Evolutionary conservation across 2,888 invertebrate genomes (phyloP).

Genomic region (Lamellibrachia satsuma): DNA sequence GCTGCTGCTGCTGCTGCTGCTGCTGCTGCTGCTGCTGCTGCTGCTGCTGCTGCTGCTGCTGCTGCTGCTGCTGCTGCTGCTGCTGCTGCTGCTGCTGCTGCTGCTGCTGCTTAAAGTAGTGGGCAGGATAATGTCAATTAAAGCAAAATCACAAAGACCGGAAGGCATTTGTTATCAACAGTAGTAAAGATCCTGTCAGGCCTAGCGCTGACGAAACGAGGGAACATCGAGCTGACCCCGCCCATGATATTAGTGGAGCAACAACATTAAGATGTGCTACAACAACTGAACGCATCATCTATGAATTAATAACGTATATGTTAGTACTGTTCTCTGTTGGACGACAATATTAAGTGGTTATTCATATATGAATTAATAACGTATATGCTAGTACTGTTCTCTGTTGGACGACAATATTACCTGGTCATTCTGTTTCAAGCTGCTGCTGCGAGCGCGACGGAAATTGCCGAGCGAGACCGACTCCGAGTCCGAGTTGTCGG

Average conservation of each 20-base stretch:
- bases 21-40: too few species aligned
- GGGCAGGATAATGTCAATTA: neutral
- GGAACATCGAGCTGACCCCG: too few species aligned
- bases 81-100: too few species aligned
- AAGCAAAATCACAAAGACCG: too few species aligned
- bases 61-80: too few species aligned
- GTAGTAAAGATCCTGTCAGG: too few species aligned
- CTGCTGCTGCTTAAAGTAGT: neutral
- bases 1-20: neutral
- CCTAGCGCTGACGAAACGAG: too few species aligned
- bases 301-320: neutral
- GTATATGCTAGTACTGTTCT: neutral
- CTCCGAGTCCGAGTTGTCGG: neutral
- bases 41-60: too few species aligned
- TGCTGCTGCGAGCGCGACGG: neutral
- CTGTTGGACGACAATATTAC: neutral
- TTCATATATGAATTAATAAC: neutral
- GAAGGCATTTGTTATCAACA: too few species aligned
- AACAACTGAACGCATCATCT: neutral
- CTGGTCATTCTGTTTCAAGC: neutral
- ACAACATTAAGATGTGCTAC: neutral
- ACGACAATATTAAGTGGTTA: neutral
- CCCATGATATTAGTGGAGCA: too few species aligned
- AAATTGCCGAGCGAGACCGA: neutral
- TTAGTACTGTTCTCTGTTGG: neutral